Evolutionary conservation across 30 jellyfish, hydroid and myxozoan species (phyloP).

Genomic region (Aurelia sp.): DNA sequence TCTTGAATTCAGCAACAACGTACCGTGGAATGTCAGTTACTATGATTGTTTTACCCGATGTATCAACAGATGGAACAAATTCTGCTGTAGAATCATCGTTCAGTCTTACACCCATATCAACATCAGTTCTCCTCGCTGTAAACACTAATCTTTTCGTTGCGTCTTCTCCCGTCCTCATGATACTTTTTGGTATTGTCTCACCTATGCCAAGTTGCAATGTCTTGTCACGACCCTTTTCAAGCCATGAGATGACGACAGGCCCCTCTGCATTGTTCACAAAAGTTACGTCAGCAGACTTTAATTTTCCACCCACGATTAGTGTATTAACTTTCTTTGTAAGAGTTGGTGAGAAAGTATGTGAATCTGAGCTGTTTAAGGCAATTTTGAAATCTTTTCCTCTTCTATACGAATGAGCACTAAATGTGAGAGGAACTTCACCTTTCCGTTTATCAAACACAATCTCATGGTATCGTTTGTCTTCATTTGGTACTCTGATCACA

Average conservation of each 20-base stretch:
- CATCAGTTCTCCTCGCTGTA: slow-evolving; percentile 34
- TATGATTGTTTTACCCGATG: neutral
- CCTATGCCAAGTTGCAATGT: slow-evolving; percentile 16
- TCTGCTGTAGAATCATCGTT: slow-evolving; percentile 25
- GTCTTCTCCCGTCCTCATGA: neutral
- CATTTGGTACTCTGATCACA: slow-evolving; percentile 41
- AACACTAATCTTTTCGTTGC: slow-evolving; percentile 6
- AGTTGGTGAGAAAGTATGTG: slow-evolving; percentile 4
- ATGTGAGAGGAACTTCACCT: slow-evolving; percentile 35
- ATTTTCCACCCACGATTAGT: slow-evolving; percentile 30
- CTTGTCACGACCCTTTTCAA: slow-evolving; percentile 10
- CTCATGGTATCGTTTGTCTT: slow-evolving; percentile 2
- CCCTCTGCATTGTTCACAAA: slow-evolving; percentile 49
- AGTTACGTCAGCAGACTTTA: slow-evolving; percentile 1
- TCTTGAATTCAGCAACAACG: slow-evolving; percentile 43
- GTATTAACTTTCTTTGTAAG: neutral
- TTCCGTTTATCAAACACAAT: slow-evolving; percentile 15
- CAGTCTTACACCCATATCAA: slow-evolving; percentile 10
- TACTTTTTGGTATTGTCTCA: neutral
- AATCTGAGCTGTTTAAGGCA: neutral
- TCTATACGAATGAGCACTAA: slow-evolving; percentile 29
- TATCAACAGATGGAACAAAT: slow-evolving; percentile 23
- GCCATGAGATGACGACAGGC: slow-evolving; percentile 40
- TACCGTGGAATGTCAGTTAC: slow-evolving; percentile 42
- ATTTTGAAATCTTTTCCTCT: slow-evolving; percentile 29